A percentile compares a stretch with the other conserved stretches of the same genome.
Conservation (phyloP, 30 jellyfish, hydroid and myxozoan species). For the Aurelia sp. region DNA sequence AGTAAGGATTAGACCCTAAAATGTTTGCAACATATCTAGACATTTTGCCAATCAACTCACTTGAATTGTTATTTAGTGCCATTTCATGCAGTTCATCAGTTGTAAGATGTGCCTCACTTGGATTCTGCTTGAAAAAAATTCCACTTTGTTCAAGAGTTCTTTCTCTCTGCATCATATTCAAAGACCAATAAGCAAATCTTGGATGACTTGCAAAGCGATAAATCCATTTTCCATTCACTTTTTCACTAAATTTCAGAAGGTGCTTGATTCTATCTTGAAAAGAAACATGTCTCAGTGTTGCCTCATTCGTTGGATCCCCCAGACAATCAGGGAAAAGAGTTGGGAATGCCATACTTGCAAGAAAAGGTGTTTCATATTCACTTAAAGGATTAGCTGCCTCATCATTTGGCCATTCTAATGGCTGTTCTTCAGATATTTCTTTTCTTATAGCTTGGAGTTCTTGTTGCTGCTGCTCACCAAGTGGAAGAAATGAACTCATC, state of each 20-base stretch:
- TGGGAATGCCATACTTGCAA: too few relatives aligned
- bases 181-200: slow-evolving; percentile 27
- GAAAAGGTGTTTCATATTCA: too few relatives aligned
- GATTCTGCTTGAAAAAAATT: slow-evolving; percentile 14
- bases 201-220: neutral
- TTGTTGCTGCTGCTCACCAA: neutral
- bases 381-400: too few relatives aligned
- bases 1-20: slow-evolving; percentile 22
- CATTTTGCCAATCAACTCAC: neutral
- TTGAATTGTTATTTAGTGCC: too few relatives aligned
- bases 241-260: too few relatives aligned
- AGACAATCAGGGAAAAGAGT: too few relatives aligned
- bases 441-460: neutral
- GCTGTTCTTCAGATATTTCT: neutral
- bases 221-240: too few relatives aligned
- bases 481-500: neutral
- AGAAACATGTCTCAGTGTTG: too few relatives aligned
- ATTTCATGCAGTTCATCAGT: neutral
- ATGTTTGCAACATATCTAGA: neutral
- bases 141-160: neutral
- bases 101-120: neutral
- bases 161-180: slow-evolving; percentile 12
- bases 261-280: too few relatives aligned
- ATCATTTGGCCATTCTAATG: too few relatives aligned
- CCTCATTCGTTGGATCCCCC: too few relatives aligned